Evolutionary conservation across 2,113 vertebrate genomes (phyloP), one percentile per base, ranked within the genome.

Genomic region (Turdus rufiventris): DNA sequence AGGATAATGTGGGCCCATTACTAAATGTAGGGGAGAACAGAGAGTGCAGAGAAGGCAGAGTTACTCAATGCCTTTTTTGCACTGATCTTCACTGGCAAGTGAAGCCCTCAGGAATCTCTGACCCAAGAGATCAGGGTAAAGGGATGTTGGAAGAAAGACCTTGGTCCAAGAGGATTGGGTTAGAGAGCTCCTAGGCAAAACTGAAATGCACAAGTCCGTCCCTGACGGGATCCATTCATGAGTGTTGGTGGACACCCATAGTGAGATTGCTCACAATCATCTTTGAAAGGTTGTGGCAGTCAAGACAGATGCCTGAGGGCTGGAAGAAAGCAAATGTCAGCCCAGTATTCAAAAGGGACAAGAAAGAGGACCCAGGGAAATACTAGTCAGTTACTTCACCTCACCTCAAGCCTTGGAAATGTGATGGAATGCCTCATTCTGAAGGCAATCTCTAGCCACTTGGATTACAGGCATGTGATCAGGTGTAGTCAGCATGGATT

Each of bases 121-220:
- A 8, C 21, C 26, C 21, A 33, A 48, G 25, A 57, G 34, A 31
- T 34, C 31, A 31, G 34, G 12, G 11, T 26, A 57, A 50, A 50
- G 17, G 14, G 38, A 63, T 21, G 4, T 21, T 56, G 25, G 11
- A 78, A 47, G n/a, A 70, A 62, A n/a, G 10, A 62, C 17, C 5
- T 71, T 33, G 20, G 25, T 50, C 34, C 25, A 42, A 48, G 25
- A 48, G 6, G 9, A 14, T 34, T 34, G 40, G 3, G 6, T 56
- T 48, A 31, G 20, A 31, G 34, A 79, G 31, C 25, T 34, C 20
- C 17, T 12, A 57, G 25, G 20, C 31, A 79, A 31, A 71, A 34
- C 0, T 34, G 31, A 79, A 29, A 31, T 42, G 25, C 13, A 31
- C 5, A 63, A 42, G 25, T n/a, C 25, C 0, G 0, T 40, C 7